Conservation (phyloP, 1,140 invertebrate genomes). For the Oedothorax gibbosus region DNA sequence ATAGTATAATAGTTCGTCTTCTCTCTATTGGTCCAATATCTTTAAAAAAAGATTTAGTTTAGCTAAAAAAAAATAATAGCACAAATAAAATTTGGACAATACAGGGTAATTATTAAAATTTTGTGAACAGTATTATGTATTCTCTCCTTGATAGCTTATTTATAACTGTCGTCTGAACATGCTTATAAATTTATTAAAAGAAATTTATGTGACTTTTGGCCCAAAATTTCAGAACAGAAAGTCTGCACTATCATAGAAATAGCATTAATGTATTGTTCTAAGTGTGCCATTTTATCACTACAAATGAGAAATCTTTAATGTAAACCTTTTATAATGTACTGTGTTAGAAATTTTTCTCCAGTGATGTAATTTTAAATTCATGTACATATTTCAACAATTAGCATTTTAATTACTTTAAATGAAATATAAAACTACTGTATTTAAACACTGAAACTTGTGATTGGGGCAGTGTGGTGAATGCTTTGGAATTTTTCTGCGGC, state of each 20-base stretch:
- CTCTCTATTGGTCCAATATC: neutral
- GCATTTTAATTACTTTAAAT: neutral
- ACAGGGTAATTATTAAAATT: constrained; percentile 21
- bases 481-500: no score
- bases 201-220: neutral
- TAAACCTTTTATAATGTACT: neutral
- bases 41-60: neutral
- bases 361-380: neutral
- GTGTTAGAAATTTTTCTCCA: neutral
- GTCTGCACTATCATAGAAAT: neutral
- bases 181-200: neutral
- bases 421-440: neutral
- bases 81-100: constrained; percentile 27
- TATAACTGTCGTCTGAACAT: neutral
- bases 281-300: constrained; percentile 16
- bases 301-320: neutral
- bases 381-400: neutral
- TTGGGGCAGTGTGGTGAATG: no score
- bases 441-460: neutral
- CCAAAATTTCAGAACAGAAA: neutral
- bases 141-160: neutral
- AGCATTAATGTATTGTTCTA: neutral
- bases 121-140: constrained; percentile 12
- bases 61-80: neutral
- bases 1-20: neutral